These are phyloP conservation scores for Brachirus orientalis DNA, from an alignment of 2,113 vertebrate genomes.

Conservation along the genomic window DNA sequence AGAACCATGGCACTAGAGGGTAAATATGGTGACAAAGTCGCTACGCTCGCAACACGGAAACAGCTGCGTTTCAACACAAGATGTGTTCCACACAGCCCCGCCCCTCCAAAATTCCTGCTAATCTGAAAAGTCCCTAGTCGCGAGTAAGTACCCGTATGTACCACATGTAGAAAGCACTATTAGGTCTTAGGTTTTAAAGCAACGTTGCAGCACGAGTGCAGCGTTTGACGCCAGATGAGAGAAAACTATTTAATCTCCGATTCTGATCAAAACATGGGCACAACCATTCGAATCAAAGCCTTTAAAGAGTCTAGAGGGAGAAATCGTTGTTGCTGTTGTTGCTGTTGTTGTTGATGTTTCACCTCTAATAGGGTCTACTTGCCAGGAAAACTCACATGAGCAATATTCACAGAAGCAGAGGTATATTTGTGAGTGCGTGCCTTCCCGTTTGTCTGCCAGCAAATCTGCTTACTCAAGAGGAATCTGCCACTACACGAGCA, in stretches of 20 bases:
- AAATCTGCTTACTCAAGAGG: conserved; percentile 63
- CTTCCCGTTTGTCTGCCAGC: conserved; percentile 39
- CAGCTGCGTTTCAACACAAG: too few species aligned
- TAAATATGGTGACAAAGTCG: too few species aligned
- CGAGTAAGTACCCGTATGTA: too few species aligned
- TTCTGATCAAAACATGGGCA: conserved; percentile 45
- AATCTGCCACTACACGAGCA: conserved; percentile 28
- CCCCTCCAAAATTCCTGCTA: too few species aligned
- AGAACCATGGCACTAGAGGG: too few species aligned
- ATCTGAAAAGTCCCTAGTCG: too few species aligned
- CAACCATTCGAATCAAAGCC: conserved; percentile 54
- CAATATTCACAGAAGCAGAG: conserved; percentile 12
- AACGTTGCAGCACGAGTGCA: conserved; percentile 34
- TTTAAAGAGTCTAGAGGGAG: conserved; percentile 39
- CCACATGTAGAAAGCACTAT: conserved; percentile 5
- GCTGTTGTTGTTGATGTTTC: conserved; percentile 21
- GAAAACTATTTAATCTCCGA: conserved; percentile 38
- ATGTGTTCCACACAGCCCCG: too few species aligned
- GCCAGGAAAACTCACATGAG: conserved; percentile 45
- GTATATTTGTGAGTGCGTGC: conserved; percentile 20
- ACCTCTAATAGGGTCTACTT: conserved; percentile 33
- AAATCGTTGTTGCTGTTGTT: conserved; percentile 49
- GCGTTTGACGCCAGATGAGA: conserved; percentile 53
- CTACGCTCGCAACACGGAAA: too few species aligned
- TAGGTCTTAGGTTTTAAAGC: conserved; percentile 37